Evolutionary conservation across 2,113 vertebrate species (phyloP).

Genomic region (Mobula birostris): DNA sequence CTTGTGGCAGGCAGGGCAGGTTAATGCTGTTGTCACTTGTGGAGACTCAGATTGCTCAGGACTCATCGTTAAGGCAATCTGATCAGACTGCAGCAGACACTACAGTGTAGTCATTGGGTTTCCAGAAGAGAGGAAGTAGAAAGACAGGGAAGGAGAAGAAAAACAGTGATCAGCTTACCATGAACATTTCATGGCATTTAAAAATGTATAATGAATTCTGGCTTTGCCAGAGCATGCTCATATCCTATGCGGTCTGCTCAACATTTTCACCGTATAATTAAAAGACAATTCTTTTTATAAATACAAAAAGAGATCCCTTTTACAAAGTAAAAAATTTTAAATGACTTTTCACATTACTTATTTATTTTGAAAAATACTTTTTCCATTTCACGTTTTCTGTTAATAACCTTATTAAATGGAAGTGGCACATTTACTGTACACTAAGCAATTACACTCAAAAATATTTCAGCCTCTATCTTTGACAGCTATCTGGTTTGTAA

Average conservation of each 20-base stretch:
- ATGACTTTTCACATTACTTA: background rate
- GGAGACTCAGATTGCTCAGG: background rate
- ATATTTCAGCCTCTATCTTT: constrained; percentile 17
- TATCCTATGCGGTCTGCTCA: too few relatives aligned
- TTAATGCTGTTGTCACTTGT: background rate
- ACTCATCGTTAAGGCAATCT: background rate
- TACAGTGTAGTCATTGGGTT: background rate
- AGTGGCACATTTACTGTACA: background rate
- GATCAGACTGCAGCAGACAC: background rate
- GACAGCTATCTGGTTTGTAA: constrained; percentile 27
- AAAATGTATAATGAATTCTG: too few relatives aligned
- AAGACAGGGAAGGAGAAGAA: too few relatives aligned
- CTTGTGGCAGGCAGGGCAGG: background rate
- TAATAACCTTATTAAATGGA: constrained; percentile 4
- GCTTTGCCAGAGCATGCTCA: too few relatives aligned
- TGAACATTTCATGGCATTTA: too few relatives aligned
- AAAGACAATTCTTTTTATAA: background rate
- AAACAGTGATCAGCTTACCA: too few relatives aligned
- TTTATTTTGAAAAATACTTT: background rate
- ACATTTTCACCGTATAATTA: background rate
- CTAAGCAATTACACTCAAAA: background rate
- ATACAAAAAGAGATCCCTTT: background rate
- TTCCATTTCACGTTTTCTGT: background rate
- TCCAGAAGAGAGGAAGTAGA: background rate
- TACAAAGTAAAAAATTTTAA: background rate